Evolutionary conservation across 2,888 invertebrate species (phyloP).

Genomic region (Ectobius pallidus): DNA sequence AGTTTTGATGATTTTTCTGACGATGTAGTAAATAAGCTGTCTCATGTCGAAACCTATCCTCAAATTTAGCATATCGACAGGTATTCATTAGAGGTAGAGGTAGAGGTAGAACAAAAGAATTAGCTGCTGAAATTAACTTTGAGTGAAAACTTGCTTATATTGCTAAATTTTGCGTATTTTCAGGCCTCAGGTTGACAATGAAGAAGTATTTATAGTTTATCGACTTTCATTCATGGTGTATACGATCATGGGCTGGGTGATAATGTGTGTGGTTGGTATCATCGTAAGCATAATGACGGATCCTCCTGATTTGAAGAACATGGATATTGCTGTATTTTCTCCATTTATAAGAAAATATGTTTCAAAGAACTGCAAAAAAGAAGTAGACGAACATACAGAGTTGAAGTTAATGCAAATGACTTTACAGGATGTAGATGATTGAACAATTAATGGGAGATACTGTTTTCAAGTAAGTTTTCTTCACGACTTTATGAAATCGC

Average conservation of each 20-base stretch:
- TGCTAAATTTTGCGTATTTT: not conserved
- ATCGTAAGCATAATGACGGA: constrained; percentile 11
- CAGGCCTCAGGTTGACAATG: not conserved
- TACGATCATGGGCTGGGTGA: not conserved
- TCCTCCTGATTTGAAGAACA: not conserved
- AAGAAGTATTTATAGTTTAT: not conserved
- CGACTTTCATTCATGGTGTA: constrained; percentile 4
- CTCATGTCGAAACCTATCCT: too few species aligned
- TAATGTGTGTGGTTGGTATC: not conserved
- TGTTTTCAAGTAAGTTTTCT: too few species aligned
- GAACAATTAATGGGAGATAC: too few species aligned
- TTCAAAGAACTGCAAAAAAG: not conserved
- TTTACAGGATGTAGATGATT: too few species aligned
- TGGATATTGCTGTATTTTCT: not conserved
- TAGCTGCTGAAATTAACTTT: too few species aligned
- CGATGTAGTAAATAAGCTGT: too few species aligned
- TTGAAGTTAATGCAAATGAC: not conserved
- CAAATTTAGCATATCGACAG: too few species aligned
- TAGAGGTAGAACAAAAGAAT: too few species aligned
- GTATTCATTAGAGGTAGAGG: too few species aligned
- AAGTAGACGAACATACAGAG: not conserved
- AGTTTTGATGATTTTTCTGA: too few species aligned
- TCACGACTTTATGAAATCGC: too few species aligned
- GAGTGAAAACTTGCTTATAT: too few species aligned
- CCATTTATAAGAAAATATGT: constrained; percentile 11